These are phyloP conservation scores for Arbacia lixula DNA, from an alignment of 53 echinoderm and acorn worm genomes.

Conservation along the genomic window DNA sequence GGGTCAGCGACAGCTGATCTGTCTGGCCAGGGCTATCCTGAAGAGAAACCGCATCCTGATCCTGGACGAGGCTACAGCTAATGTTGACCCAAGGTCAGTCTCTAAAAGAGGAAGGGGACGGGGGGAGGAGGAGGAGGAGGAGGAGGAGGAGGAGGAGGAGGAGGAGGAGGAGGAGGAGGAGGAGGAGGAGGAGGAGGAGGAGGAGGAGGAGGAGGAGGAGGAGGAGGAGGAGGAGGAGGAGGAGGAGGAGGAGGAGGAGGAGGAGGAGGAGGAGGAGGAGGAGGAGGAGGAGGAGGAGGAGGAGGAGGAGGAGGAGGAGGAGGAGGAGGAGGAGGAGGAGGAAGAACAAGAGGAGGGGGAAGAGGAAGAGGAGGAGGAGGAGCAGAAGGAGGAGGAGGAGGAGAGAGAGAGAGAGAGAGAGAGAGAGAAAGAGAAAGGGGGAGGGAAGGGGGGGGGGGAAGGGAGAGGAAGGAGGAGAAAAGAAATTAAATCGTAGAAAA, in stretches of 20 bases:
- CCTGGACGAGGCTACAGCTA: slow-evolving; percentile 94
- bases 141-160: background rate
- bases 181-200: background rate
- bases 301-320: background rate
- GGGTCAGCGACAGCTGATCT: slow-evolving; percentile 89
- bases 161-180: background rate
- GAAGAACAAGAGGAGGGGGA: background rate
- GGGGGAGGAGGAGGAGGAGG: background rate
- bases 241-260: background rate
- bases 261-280: background rate
- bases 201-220: background rate
- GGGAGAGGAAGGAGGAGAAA: too few species aligned
- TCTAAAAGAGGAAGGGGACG: background rate
- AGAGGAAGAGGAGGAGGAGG: too few species aligned
- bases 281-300: background rate
- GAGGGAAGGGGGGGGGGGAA: too few species aligned
- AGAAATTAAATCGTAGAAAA: too few species aligned
- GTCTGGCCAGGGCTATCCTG: slow-evolving; percentile 87
- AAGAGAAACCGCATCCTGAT: slow-evolving; percentile 80
- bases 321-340: too few species aligned
- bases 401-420: too few species aligned
- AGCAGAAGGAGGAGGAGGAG: too few species aligned
- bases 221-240: background rate
- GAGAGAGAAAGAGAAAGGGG: too few species aligned
- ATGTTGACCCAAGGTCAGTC: slow-evolving; percentile 88